Evolutionary conservation across 2,797 vertebrate species (phyloP), one percentile per base, ranked within the genome.

Genomic region (Paratrypauchen microcephalus): DNA sequence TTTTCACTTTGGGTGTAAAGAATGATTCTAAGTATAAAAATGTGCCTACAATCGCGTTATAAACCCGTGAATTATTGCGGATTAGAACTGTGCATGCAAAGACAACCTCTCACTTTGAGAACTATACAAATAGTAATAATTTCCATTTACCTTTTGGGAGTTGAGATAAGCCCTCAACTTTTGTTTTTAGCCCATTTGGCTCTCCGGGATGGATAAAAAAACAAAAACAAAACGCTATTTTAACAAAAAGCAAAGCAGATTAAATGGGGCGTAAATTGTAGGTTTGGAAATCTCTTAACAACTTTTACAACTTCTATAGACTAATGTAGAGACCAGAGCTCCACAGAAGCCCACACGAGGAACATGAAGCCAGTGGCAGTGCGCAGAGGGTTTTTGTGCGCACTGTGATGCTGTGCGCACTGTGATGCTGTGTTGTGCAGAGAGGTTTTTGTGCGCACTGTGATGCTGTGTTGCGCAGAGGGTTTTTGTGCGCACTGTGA

Each of bases 381-480:
- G 60, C 39, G 26, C 61, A 65, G 32, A 2, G 5, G 24, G 55
- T 69, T 60, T 63, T 73, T 56, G 72, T 61, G 70, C 7, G 32
- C 39, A 28, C 24, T 24, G 23, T 56, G 54, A 15, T n/a, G 19
- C 52, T 58, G 72, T 61, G 70, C 7, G 32, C 39, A 28, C 24
- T 24, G 23, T 56, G 54, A 15, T n/a, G 19, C 52, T 69, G 21
- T 60, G 72, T 83, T 79, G 92, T 86, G 91, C 24, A n/a, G n/a
- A n/a, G n/a, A n/a, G 24, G 55, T 69, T 60, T 63, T 73, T 56
- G n/a, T n/a, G n/a, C n/a, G n/a, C n/a, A n/a, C n/a, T n/a, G n/a
- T n/a, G n/a, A n/a, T n/a, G n/a, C n/a, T 58, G 72, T 61, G 70
- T 83, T 79, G 92, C n/a, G n/a, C n/a, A n/a, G n/a, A n/a, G n/a